These are phyloP conservation scores for Drosophila ezoana DNA, from an alignment of 2,888 invertebrate species.

Conservation along the genomic window DNA sequence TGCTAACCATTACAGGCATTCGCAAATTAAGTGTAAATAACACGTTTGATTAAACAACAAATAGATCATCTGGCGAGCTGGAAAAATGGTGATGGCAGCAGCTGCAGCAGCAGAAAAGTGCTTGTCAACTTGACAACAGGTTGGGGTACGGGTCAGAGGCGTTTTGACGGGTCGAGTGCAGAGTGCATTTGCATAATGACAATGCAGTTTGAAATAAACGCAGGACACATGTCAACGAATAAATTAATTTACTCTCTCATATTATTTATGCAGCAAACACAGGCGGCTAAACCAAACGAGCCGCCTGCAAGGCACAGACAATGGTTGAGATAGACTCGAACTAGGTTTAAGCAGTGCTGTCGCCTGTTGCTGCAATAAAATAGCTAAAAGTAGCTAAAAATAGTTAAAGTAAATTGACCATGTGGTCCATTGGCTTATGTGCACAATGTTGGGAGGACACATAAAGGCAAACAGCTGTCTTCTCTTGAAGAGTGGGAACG, in stretches of 20 bases:
- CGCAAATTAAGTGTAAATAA: slow-evolving; percentile 81
- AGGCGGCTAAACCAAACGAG: slow-evolving; percentile 34
- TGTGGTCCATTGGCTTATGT: too few species aligned
- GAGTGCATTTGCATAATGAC: slow-evolving; percentile 77
- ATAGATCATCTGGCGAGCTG: slow-evolving; percentile 66
- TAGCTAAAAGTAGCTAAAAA: too few species aligned
- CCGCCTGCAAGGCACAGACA: slow-evolving; percentile 13
- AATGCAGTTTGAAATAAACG: slow-evolving; percentile 77
- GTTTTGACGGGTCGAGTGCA: slow-evolving; percentile 20
- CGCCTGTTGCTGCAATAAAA: too few species aligned
- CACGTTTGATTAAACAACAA: slow-evolving; percentile 80
- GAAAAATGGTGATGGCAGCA: slow-evolving; percentile 37
- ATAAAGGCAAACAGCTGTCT: too few species aligned
- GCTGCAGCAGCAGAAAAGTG: slow-evolving; percentile 4
- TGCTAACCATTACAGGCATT: slow-evolving; percentile 58
- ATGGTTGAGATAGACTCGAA: slow-evolving; percentile 5
- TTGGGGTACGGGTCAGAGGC: slow-evolving; percentile 1
- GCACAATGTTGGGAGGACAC: too few species aligned
- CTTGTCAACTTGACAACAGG: slow-evolving; percentile 3
- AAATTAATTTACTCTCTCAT: slow-evolving; percentile 84
- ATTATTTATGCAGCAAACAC: slow-evolving; percentile 76
- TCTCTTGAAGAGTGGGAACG: too few species aligned
- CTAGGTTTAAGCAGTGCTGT: neutral
- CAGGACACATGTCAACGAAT: slow-evolving; percentile 83
- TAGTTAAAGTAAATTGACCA: too few species aligned